phyloP scores from a whole-genome alignment of 1,140 invertebrate species.

The Caenorhabditis tropicalis region DNA sequence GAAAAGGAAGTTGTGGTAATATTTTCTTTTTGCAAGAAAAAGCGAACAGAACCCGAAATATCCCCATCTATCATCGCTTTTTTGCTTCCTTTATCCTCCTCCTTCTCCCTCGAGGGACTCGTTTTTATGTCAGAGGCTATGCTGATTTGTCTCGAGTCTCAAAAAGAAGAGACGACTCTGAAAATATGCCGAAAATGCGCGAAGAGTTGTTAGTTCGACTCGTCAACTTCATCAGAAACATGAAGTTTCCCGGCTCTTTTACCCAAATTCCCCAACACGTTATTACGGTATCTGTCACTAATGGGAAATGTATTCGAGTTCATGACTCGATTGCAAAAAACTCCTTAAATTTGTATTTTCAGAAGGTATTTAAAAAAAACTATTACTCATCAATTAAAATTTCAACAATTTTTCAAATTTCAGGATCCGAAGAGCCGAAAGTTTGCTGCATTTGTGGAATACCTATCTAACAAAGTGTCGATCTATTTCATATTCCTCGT shows the following conservation, averaged over 20 bases:
- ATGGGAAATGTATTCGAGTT: slow-evolving; percentile 16
- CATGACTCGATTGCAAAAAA: background rate
- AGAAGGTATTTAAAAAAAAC: background rate
- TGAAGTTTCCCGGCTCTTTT: background rate
- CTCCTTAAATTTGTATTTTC: slow-evolving; percentile 12
- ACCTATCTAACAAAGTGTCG: slow-evolving; percentile 50
- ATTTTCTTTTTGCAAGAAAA: background rate
- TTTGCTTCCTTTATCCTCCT: background rate
- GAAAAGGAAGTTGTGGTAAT: slow-evolving; percentile 6
- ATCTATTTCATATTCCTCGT: slow-evolving; percentile 69
- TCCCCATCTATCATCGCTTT: background rate
- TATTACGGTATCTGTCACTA: background rate
- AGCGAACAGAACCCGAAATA: slow-evolving; percentile 15
- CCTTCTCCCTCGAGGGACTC: background rate
- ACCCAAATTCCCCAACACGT: background rate
- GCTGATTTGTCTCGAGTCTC: slow-evolving; percentile 5
- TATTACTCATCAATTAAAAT: no score
- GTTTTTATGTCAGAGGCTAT: background rate
- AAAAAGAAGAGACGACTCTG: background rate
- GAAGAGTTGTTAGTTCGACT: background rate
- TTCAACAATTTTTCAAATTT: background rate
- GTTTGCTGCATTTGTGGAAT: slow-evolving; percentile 17
- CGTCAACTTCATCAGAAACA: background rate
- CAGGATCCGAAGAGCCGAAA: slow-evolving; percentile 38
- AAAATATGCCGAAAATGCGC: slow-evolving; percentile 23